Conservation (phyloP, 2,888 invertebrate genomes). For the Xanthorhoe designata region DNA sequence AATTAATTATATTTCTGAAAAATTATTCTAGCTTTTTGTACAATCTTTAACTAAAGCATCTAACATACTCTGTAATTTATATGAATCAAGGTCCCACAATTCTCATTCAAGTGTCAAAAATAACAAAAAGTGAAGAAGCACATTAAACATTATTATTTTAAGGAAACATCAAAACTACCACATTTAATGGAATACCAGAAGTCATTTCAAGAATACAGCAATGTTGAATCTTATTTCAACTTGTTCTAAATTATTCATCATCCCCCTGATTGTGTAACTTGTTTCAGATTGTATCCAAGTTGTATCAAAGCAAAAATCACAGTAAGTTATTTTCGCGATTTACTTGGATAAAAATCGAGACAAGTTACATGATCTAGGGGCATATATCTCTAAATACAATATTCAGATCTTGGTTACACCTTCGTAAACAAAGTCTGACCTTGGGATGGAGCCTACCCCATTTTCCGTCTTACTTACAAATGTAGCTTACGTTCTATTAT, state of each 20-base stretch:
- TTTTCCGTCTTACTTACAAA: conserved; percentile 25
- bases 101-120: background rate
- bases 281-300: too few relatives aligned
- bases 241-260: background rate
- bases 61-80: conserved; percentile 1
- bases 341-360: too few relatives aligned
- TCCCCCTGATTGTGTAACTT: too few relatives aligned
- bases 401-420: conserved; percentile 6
- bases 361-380: too few relatives aligned
- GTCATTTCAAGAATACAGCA: background rate
- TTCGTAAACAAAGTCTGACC: conserved; percentile 2
- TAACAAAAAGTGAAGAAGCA: background rate
- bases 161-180: background rate
- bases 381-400: background rate
- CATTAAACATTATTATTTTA: background rate
- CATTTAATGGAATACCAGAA: background rate
- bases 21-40: background rate
- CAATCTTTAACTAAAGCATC: background rate
- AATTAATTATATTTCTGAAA: background rate
- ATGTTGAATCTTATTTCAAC: background rate
- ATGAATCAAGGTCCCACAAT: background rate
- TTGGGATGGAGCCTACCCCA: conserved; percentile 3
- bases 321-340: too few relatives aligned
- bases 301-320: too few relatives aligned
- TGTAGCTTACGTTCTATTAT: conserved; percentile 18